Evolutionary conservation across 2,797 vertebrate genomes (phyloP), one percentile per base, ranked within the genome.

Genomic region (Sebastes iracundus): DNA sequence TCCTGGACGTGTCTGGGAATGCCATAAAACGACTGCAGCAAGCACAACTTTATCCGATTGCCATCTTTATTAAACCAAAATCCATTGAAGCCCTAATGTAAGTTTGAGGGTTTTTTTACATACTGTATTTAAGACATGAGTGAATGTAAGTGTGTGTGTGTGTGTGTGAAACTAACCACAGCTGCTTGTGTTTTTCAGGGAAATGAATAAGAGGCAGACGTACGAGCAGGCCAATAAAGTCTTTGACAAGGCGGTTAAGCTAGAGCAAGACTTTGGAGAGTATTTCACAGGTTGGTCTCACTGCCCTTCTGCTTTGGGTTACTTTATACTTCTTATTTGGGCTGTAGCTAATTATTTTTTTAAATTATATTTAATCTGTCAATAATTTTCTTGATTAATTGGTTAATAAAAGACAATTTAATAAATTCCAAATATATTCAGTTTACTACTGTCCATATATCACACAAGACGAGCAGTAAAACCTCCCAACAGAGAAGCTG

Each of bases 41-140:
- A 97, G 97, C 98, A 97, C 98, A 99, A 95, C 98, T 99, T 89
- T 98, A 98, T 94, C 96, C 99, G 58, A 97, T 99, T 79, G 98
- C 99, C 92, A 97, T 99, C 96, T 99, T 99, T 96, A 99, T 99
- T 95, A 99, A 99, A 97, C 98, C 99, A 95, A 99, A 98, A 97
- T 99, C 99, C 80, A 96, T 99, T 63, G 98, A 99, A 96, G 97
- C 98, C 46, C 97, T 99, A 90, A 98, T 99, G 99, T 99, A 94
- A 97, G 98, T 97, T 6, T 25, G 38, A 56, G 13, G 16, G 14
- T 12, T 12, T 32, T 18, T 38, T 11, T n/a, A 27, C 22, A 18
- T 16, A 6, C 1, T 16, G 27, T 32, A 14, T 14, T 27, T 7
- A 13, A n/a, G 9, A 53, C 6, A 7, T 32, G 14, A 23, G 22